These are phyloP conservation scores for Mycetomoellerius zeteki DNA, from an alignment of 1,140 invertebrate genomes.

Conservation along the genomic window DNA sequence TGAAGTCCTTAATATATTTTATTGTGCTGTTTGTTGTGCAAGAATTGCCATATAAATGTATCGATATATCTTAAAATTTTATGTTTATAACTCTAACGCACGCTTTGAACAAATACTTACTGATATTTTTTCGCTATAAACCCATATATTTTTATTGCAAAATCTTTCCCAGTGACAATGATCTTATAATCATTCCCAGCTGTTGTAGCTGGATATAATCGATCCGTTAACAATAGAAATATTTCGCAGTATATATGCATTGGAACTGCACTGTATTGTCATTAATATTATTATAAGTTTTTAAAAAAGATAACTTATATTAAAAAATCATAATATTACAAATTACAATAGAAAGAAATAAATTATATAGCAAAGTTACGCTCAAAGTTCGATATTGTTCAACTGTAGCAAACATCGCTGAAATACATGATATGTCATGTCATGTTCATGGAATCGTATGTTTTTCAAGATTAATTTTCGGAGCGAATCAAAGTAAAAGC, in stretches of 20 bases:
- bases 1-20: no score
- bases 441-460: no score
- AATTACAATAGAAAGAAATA: no score
- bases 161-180: slow-evolving; percentile 89
- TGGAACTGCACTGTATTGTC: slow-evolving; percentile 87
- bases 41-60: slow-evolving; percentile 85
- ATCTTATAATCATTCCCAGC: slow-evolving; percentile 91
- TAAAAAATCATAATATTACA: background rate
- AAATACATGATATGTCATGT: no score
- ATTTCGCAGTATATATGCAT: slow-evolving; percentile 89
- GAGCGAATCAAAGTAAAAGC: no score
- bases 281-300: background rate
- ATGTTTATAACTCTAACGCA: background rate
- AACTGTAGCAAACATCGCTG: no score
- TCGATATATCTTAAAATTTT: background rate
- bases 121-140: slow-evolving; percentile 93
- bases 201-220: slow-evolving; percentile 92
- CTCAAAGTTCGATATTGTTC: no score
- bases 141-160: slow-evolving; percentile 91
- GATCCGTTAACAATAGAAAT: slow-evolving; percentile 90
- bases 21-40: no score
- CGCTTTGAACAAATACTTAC: slow-evolving; percentile 84
- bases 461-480: no score
- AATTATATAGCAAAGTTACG: no score
- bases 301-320: no score